Base-by-base conservation (phyloP, 1,140 invertebrate species). In the Drosophila sechellia region DNA sequence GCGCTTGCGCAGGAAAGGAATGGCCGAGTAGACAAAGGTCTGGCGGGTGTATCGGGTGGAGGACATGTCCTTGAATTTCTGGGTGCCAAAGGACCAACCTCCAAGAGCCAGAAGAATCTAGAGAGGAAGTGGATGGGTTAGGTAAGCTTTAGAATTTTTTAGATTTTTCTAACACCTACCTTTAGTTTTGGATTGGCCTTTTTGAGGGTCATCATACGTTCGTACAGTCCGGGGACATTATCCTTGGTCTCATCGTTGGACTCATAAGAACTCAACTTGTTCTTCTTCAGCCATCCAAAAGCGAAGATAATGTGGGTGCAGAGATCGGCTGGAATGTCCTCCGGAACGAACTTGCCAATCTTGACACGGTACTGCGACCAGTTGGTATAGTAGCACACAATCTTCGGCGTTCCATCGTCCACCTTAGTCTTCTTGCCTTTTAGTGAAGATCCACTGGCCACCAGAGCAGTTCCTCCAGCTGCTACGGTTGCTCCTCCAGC, bases 221-320 rank as follows among this genome's bases (percentile, higher is more conserved):
- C 97, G 85, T 98, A 98, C 6, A 98, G 93, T 39, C 98, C 98
- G 45, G 96, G 94, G 87, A 98, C 98, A 12, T 97, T 97, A 90
- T 98, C 97, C 87, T 98, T 98, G 0, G 96, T 97, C 90, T 98
- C 97, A 85, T 98, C 97, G 89, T 98, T 98, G 46, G 96, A 95
- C 91, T 98, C 97, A 87, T 98, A 98, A 13, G 97, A 97, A 50
- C 96, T 86, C 37, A 98, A 93, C 86, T 97, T 97, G 72, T 97
- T 97, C 90, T 98, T 98, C 93, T 99, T 99, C 92, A 99, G 93
- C 98, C 97, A 99, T 2, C 97, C 98, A 92, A 99, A 99, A 22
- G 98, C 97, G 92, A 98, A 99, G 79, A 99, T 97, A 78, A 99
- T 94, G 93, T 99, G 98, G 0, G 98, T 99, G 92, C 98, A 99